Percentiles rank a stretch among this genome's conserved stretches.
phyloP scores from a whole-genome alignment of 2,113 vertebrate species.

The Macquaria australasica region DNA sequence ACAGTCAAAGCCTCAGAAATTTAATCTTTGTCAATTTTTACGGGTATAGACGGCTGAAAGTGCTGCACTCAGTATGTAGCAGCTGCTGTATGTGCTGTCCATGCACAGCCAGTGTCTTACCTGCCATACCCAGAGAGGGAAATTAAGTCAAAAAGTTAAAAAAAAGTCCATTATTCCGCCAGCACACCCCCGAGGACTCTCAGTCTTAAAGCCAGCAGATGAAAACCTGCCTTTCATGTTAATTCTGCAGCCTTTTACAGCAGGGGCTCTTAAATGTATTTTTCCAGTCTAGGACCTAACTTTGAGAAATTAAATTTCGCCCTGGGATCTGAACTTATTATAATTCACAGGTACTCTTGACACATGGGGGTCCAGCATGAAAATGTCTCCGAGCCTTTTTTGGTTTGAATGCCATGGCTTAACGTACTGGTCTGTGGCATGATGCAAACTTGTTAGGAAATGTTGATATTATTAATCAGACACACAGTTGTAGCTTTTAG shows the following conservation, averaged over 20 bases:
- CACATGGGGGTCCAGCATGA: constrained; percentile 20
- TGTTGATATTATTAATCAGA: not conserved
- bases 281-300: constrained; percentile 45
- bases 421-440: not conserved
- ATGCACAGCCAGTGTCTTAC: constrained; percentile 18
- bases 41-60: not conserved
- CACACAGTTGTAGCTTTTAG: not conserved
- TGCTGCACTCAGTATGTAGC: constrained; percentile 5
- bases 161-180: constrained; percentile 74
- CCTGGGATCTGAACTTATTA: constrained; percentile 55
- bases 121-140: constrained; percentile 34
- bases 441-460: not conserved
- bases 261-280: constrained; percentile 63
- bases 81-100: constrained; percentile 12
- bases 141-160: constrained; percentile 70
- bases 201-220: constrained; percentile 69
- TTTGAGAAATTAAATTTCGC: constrained; percentile 64
- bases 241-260: constrained; percentile 71
- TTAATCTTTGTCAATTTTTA: constrained; percentile 23
- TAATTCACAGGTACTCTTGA: constrained; percentile 43
- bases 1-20: constrained; percentile 9
- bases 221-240: constrained; percentile 80
- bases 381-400: constrained; percentile 23
- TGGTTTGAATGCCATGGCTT: not conserved
- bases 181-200: constrained; percentile 64